Evolutionary conservation across 2,888 invertebrate species (phyloP).

Genomic region (Orchesella flavescens): DNA sequence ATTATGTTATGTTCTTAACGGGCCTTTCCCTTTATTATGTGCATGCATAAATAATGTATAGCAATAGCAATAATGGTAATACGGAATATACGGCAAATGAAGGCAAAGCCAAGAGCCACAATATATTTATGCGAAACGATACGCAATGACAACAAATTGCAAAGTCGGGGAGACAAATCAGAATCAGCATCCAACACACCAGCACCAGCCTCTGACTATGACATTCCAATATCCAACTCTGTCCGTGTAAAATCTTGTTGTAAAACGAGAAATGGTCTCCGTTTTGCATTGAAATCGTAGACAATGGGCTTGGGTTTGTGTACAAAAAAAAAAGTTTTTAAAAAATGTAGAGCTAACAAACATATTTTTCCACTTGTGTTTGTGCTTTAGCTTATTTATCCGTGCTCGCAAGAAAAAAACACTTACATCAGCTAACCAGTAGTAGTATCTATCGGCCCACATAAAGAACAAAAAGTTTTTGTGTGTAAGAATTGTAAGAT

Average conservation of each 20-base stretch:
- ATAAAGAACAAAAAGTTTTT: constrained; percentile 25
- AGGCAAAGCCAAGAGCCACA: neutral
- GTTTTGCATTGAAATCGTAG: constrained; percentile 40
- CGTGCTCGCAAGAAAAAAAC: neutral
- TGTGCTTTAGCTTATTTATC: neutral
- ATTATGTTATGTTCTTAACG: constrained; percentile 31
- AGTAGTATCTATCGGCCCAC: constrained; percentile 24
- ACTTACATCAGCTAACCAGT: neutral
- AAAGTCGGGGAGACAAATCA: neutral
- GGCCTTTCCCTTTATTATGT: constrained; percentile 23
- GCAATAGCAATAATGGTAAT: neutral
- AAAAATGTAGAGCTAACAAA: constrained; percentile 2
- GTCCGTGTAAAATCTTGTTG: neutral
- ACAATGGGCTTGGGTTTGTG: constrained; percentile 9
- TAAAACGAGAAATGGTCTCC: constrained; percentile 16
- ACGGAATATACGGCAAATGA: neutral
- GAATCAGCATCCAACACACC: neutral
- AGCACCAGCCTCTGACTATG: neutral
- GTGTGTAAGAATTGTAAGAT: neutral
- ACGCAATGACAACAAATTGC: constrained; percentile 29
- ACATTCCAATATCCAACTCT: neutral
- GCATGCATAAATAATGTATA: constrained; percentile 6
- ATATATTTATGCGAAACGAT: neutral
- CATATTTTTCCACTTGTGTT: neutral
- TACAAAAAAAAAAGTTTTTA: constrained; percentile 11